Base-by-base conservation (phyloP, 2,888 invertebrate species). In the Brachypterus glaber region DNA sequence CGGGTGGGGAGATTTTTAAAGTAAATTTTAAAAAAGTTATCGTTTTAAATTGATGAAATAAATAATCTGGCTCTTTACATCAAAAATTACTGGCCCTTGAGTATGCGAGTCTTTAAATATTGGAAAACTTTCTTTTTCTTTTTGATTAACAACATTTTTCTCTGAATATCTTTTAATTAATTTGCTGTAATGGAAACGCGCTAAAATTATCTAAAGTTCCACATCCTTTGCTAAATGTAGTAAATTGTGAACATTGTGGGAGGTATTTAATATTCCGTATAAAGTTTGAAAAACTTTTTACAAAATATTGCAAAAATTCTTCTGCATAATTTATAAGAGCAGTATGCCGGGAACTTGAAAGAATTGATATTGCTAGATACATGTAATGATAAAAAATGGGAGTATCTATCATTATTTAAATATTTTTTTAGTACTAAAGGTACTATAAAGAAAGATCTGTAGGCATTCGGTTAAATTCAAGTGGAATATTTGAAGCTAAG, bases 91-190 rank as follows among this genome's bases (percentile, higher is more conserved):
- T 21, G 21, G 21, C 5, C 21, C 21, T 21, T 7, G 21, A 21
- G 21, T 21, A 21, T 21, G 21, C 9, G 21, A 21, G 21, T 21
- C 21, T 21, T 5, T 21, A 21, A 21, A 21, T 21, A 21, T 21
- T 21, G 21, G 21, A 21, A 21, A 21, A 7, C 21, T 21, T 21
- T 21, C 21, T 21, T 21, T 21, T 21, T 21, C 7, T 21, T 9
- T 21, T 21, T 21, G 21, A 21, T 21, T 21, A 21, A 21, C 21
- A 21, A 21, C 9, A 9, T 21, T 21, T 21, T 21, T 21, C 21
- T 21, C 21, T 21, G 21, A 21, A 21, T 21, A 21, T 21, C 21
- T 21, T 21, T 21, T 21, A 21, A 21, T 21, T 21, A 21, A n/a
- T 21, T 21, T 21, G 21, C 21, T 21, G 21, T 21, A 21, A 21